phyloP scores from a whole-genome alignment of 2,888 invertebrate species.

The Resseliella maxima region DNA sequence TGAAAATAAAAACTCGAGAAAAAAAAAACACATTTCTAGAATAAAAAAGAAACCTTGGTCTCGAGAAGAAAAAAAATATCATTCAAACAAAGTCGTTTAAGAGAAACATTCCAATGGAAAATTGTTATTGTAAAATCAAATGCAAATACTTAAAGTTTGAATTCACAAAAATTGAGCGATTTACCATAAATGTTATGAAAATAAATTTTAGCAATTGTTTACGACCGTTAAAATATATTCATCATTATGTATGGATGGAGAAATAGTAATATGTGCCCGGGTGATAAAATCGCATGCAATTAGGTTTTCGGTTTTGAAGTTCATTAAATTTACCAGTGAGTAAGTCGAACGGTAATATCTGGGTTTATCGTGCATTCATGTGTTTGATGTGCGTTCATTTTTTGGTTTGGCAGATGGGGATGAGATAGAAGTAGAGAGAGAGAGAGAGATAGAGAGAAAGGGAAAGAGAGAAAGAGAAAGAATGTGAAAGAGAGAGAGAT shows the following conservation, averaged over 20 bases:
- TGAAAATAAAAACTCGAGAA: too few relatives aligned
- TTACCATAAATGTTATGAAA: background rate
- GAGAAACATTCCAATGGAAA: too few relatives aligned
- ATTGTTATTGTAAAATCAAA: too few relatives aligned
- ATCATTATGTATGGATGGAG: background rate
- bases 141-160: too few relatives aligned
- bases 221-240: background rate
- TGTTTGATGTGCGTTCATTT: background rate
- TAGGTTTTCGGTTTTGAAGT: constrained; percentile 51
- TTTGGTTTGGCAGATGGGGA: background rate
- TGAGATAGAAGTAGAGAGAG: background rate
- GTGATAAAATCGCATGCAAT: constrained; percentile 42
- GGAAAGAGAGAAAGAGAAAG: background rate
- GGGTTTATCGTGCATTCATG: background rate
- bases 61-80: too few relatives aligned
- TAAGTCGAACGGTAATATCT: constrained; percentile 8
- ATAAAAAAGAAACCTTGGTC: too few relatives aligned
- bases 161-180: background rate
- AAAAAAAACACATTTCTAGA: too few relatives aligned
- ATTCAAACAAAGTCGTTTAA: too few relatives aligned
- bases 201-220: background rate
- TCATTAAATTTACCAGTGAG: constrained; percentile 50
- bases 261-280: background rate
- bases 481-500: background rate
- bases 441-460: too few relatives aligned